These are phyloP conservation scores for Scleropages formosus DNA, from an alignment of 2,797 vertebrate species.

Conservation along the genomic window DNA sequence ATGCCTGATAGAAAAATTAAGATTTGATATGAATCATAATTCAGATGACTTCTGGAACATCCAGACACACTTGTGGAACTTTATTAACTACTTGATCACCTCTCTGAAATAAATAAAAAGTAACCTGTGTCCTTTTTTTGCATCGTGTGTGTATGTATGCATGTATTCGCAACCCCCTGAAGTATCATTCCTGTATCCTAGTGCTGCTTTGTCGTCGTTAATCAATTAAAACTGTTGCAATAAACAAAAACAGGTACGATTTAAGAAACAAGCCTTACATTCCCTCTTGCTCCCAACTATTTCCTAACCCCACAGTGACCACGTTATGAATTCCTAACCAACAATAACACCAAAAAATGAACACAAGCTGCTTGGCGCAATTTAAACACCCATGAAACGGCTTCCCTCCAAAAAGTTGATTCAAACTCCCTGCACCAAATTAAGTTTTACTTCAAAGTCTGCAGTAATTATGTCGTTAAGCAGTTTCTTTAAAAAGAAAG, in stretches of 20 bases:
- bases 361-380: slow-evolving; percentile 11
- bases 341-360: background rate
- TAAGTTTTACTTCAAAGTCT: slow-evolving; percentile 79
- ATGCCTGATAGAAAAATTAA: too few species aligned
- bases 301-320: too few species aligned
- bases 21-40: too few species aligned
- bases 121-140: slow-evolving; percentile 14
- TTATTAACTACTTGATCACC: too few species aligned
- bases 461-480: slow-evolving; percentile 80
- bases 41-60: too few species aligned
- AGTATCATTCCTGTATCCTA: background rate
- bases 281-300: too few species aligned
- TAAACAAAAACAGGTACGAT: background rate
- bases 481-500: slow-evolving; percentile 78
- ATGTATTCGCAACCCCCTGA: too few species aligned
- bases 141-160: too few species aligned
- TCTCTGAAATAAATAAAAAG: background rate
- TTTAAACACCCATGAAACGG: slow-evolving; percentile 55
- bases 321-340: too few species aligned
- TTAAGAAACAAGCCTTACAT: background rate
- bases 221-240: background rate
- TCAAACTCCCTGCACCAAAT: slow-evolving; percentile 72
- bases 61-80: too few species aligned
- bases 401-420: slow-evolving; percentile 37
- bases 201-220: too few species aligned